These are phyloP conservation scores for Trilocha varians DNA, from an alignment of 2,888 invertebrate genomes.

Conservation along the genomic window DNA sequence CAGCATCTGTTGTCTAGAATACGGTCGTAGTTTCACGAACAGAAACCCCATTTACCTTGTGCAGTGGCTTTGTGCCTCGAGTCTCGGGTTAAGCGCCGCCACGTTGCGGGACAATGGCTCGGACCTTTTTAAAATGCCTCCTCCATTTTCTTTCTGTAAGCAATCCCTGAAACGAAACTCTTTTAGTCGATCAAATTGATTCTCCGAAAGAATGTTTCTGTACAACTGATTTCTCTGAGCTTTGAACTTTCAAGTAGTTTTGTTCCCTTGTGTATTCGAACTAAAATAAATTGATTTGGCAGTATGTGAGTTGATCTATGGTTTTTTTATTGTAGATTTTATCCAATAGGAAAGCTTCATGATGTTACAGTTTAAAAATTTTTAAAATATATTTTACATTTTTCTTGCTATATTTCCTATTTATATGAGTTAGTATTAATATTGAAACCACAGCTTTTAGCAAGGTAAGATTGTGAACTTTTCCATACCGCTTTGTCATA, in stretches of 20 bases:
- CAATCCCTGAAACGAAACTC: constrained; percentile 40
- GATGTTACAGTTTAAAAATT: too few relatives aligned
- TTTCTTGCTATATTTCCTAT: too few relatives aligned
- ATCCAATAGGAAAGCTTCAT: too few relatives aligned
- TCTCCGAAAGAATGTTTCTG: constrained; percentile 23
- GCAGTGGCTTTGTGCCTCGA: constrained; percentile 56
- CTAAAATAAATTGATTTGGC: too few relatives aligned
- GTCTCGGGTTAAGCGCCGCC: constrained; percentile 55
- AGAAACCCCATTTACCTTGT: constrained; percentile 60
- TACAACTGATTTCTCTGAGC: constrained; percentile 4
- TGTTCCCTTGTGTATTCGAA: background rate
- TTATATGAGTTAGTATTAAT: too few relatives aligned
- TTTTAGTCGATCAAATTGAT: constrained; percentile 35
- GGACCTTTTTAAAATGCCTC: constrained; percentile 50
- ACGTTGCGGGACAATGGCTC: constrained; percentile 45
- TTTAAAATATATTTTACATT: too few relatives aligned
- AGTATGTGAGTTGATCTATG: too few relatives aligned
- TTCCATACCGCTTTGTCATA: too few relatives aligned
- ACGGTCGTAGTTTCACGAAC: constrained; percentile 44
- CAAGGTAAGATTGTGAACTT: too few relatives aligned
- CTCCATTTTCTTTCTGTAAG: constrained; percentile 34
- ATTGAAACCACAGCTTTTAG: too few relatives aligned
- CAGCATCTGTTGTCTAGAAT: constrained; percentile 43
- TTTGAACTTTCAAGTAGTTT: background rate
- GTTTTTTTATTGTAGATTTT: too few relatives aligned